Evolutionary conservation across 2,113 vertebrate genomes (phyloP).

Genomic region (Indri indri): DNA sequence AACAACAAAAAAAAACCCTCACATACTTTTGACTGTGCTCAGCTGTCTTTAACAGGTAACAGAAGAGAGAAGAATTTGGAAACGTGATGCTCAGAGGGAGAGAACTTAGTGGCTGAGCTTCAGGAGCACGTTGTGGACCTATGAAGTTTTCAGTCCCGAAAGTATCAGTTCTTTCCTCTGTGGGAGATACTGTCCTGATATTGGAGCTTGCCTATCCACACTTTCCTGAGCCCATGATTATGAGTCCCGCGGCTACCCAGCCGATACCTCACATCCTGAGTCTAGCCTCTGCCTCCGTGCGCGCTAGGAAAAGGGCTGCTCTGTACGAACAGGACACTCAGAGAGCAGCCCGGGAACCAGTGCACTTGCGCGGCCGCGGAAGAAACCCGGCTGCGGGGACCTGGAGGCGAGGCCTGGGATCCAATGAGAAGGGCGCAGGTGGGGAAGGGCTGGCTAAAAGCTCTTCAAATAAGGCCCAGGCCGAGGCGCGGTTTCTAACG

Average conservation of each 20-base stretch:
- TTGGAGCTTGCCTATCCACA: neutral
- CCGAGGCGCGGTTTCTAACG: accelerated
- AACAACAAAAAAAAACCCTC: too few species aligned
- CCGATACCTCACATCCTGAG: neutral
- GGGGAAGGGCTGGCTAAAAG: neutral
- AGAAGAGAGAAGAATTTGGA: neutral
- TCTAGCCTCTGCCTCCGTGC: too few species aligned
- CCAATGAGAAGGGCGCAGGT: neutral
- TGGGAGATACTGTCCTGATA: neutral
- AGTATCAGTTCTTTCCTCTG: neutral
- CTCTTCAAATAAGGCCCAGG: neutral
- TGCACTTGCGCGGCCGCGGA: accelerated
- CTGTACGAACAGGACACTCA: accelerated
- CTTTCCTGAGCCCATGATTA: neutral
- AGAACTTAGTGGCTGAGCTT: neutral
- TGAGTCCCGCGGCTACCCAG: neutral
- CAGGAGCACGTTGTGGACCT: neutral
- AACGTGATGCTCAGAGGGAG: neutral
- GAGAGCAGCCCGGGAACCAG: neutral
- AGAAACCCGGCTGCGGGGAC: neutral
- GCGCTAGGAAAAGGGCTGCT: accelerated
- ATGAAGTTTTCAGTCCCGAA: neutral
- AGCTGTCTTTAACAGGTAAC: neutral
- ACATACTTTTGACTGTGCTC: neutral
- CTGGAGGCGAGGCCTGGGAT: neutral